Conservation (phyloP, 1,140 invertebrate species). For the Battus philenor region DNA sequence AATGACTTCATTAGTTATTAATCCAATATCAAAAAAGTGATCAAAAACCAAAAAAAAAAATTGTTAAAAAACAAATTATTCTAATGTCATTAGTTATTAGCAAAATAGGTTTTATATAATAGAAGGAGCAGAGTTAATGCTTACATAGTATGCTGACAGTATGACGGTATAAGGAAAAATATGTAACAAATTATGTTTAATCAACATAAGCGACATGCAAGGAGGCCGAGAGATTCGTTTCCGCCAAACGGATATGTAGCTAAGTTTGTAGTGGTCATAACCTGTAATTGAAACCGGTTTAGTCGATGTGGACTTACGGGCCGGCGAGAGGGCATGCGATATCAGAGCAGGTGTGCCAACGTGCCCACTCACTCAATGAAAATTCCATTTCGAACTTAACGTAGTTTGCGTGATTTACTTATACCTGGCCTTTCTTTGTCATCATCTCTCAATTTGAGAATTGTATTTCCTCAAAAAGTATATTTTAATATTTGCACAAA, state of each 20-base stretch:
- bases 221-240: slow-evolving; percentile 52
- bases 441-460: too few relatives aligned
- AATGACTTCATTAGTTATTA: too few relatives aligned
- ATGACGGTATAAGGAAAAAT: too few relatives aligned
- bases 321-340: slow-evolving; percentile 59
- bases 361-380: slow-evolving; percentile 63
- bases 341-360: slow-evolving; percentile 67
- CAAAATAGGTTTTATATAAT: too few relatives aligned
- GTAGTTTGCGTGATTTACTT: slow-evolving; percentile 41
- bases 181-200: slow-evolving; percentile 1
- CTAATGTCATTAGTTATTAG: too few relatives aligned
- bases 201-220: slow-evolving; percentile 28
- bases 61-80: too few relatives aligned
- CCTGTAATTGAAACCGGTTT: slow-evolving; percentile 71
- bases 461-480: too few relatives aligned
- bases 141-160: too few relatives aligned
- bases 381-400: slow-evolving; percentile 58
- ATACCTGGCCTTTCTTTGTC: not conserved
- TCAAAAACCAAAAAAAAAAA: too few relatives aligned
- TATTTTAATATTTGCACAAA: too few relatives aligned
- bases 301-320: slow-evolving; percentile 60
- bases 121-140: too few relatives aligned
- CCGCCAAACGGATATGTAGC: slow-evolving; percentile 64
- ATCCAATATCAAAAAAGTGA: too few relatives aligned
- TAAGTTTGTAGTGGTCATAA: slow-evolving; percentile 47